phyloP scores from a whole-genome alignment of 2,888 invertebrate species.

The Brachyptera risi region DNA sequence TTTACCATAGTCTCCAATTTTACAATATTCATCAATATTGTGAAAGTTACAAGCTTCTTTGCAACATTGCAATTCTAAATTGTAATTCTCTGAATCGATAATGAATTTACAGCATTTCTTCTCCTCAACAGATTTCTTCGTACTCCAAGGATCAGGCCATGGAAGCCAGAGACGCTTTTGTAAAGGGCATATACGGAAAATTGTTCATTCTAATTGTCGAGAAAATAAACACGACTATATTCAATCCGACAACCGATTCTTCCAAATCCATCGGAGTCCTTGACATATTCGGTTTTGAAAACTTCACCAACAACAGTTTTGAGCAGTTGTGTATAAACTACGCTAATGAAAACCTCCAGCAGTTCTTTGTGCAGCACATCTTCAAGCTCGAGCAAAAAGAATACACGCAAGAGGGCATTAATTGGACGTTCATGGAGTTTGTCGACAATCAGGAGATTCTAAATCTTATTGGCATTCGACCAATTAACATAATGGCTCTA shows the following conservation, averaged over 20 bases:
- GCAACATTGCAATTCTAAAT: background rate
- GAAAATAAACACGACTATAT: slow-evolving; percentile 83
- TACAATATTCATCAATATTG: background rate
- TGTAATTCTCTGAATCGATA: no score
- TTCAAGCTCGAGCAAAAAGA: slow-evolving; percentile 95
- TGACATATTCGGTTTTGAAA: slow-evolving; percentile 97
- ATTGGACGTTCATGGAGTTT: slow-evolving; percentile 88
- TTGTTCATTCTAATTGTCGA: slow-evolving; percentile 86
- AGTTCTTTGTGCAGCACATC: slow-evolving; percentile 92
- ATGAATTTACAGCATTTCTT: no score
- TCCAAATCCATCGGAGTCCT: slow-evolving; percentile 82
- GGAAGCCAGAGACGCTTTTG: slow-evolving; percentile 88
- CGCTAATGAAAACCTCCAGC: slow-evolving; percentile 94
- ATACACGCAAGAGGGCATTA: slow-evolving; percentile 84
- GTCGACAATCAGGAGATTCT: slow-evolving; percentile 89
- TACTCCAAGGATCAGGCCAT: slow-evolving; percentile 70
- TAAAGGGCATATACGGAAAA: slow-evolving; percentile 88
- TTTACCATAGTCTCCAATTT: background rate
- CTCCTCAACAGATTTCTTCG: slow-evolving; percentile 51
- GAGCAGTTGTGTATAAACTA: slow-evolving; percentile 96
- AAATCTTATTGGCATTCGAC: slow-evolving; percentile 80
- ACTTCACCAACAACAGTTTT: slow-evolving; percentile 84
- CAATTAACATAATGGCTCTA: slow-evolving; percentile 84
- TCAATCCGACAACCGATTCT: slow-evolving; percentile 56
- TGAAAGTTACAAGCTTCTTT: background rate